A percentile compares a stretch with the other conserved stretches of the same genome.
These are phyloP conservation scores for Drosophila merina DNA, from an alignment of 2,888 invertebrate species.

Conservation along the genomic window DNA sequence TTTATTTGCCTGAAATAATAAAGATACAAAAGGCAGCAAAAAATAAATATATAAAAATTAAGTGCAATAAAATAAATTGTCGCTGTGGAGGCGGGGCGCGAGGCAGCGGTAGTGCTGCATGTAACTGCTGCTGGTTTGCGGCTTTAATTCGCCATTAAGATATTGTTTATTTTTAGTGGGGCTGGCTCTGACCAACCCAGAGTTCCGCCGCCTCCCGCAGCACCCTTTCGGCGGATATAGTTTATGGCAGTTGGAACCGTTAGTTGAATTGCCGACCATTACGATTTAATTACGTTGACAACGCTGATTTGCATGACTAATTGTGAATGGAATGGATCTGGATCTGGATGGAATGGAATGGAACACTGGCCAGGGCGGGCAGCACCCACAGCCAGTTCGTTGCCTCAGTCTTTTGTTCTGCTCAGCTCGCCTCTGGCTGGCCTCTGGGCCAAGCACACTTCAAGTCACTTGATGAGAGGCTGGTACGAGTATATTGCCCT, in stretches of 20 bases:
- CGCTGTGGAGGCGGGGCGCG: conserved; percentile 18
- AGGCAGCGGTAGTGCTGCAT: neutral
- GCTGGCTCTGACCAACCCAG: conserved; percentile 33
- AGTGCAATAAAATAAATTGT: conserved; percentile 34
- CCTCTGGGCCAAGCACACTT: neutral
- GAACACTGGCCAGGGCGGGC: conserved; percentile 7
- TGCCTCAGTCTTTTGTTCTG: conserved; percentile 69
- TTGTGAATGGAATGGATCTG: conserved; percentile 48
- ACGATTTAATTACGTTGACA: conserved; percentile 78
- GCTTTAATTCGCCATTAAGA: conserved; percentile 76
- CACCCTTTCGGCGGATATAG: conserved; percentile 32
- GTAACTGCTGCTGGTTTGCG: conserved; percentile 59
- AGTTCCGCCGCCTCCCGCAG: neutral
- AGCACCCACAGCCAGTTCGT: conserved; percentile 51
- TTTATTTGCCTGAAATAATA: conserved; percentile 53
- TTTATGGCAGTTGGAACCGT: conserved; percentile 68
- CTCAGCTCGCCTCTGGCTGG: neutral
- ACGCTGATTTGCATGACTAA: conserved; percentile 75
- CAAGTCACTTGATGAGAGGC: conserved; percentile 30
- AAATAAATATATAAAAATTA: conserved; percentile 11
- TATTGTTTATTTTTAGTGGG: conserved; percentile 69
- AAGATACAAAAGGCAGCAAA: conserved; percentile 10
- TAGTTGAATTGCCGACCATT: conserved; percentile 66
- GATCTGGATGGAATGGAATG: conserved; percentile 13
- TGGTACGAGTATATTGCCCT: conserved; percentile 55